A percentile compares a stretch with the other conserved stretches of the same genome.
phyloP scores from a whole-genome alignment of 2,888 invertebrate species.

The Melanotus villosus region DNA sequence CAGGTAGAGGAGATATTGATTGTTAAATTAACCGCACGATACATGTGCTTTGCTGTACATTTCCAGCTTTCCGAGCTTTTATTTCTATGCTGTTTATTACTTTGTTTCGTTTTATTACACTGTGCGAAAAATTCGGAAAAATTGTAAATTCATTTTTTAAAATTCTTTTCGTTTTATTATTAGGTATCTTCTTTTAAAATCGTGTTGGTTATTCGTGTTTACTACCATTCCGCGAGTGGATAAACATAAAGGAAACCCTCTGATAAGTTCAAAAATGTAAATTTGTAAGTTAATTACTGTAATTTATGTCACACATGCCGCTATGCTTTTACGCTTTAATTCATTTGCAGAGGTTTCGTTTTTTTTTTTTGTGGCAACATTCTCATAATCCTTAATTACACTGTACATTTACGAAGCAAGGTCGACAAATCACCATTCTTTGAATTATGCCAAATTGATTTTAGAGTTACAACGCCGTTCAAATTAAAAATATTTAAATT shows the following conservation, averaged over 20 bases:
- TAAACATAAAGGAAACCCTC: neutral
- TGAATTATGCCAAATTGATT: neutral
- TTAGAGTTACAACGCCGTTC: too few species aligned
- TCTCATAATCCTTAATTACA: slow-evolving; percentile 4
- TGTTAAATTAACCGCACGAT: slow-evolving; percentile 43
- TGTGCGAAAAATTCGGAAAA: neutral
- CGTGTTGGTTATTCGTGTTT: slow-evolving; percentile 7
- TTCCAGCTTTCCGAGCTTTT: slow-evolving; percentile 11
- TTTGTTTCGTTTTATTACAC: neutral
- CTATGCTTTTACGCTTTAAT: neutral
- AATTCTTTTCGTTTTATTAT: neutral
- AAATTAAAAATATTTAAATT: too few species aligned
- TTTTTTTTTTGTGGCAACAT: neutral
- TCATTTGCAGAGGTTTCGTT: slow-evolving; percentile 1
- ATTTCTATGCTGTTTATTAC: neutral
- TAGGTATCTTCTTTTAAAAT: neutral
- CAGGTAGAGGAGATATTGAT: slow-evolving; percentile 42
- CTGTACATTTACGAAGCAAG: neutral
- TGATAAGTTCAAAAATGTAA: slow-evolving; percentile 9
- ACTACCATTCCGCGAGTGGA: neutral
- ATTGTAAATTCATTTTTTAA: neutral
- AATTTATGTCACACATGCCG: slow-evolving; percentile 11
- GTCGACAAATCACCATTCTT: neutral
- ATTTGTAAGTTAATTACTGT: slow-evolving; percentile 22
- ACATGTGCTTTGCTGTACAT: slow-evolving; percentile 34